Evolutionary conservation across 2,888 invertebrate species (phyloP).

Genomic region (Euzetes globulus): DNA sequence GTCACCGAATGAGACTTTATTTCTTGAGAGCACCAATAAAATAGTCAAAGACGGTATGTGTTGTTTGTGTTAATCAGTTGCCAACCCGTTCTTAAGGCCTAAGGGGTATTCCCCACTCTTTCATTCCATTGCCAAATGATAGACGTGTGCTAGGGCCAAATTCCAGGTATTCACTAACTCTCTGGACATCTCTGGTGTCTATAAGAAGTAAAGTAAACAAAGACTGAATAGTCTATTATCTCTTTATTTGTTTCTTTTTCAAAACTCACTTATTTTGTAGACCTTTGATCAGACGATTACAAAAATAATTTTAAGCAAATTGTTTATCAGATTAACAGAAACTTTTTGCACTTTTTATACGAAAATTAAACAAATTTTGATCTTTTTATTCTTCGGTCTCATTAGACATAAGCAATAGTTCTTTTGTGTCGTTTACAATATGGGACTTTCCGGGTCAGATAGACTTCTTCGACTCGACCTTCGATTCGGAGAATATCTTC

Average conservation of each 20-base stretch:
- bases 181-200: too few species aligned
- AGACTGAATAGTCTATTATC: constrained; percentile 40
- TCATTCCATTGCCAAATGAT: too few species aligned
- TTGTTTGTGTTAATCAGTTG: constrained; percentile 41
- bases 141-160: too few species aligned
- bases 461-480: constrained; percentile 91
- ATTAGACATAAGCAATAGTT: constrained; percentile 74
- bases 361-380: not conserved
- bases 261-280: too few species aligned
- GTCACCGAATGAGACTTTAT: constrained; percentile 98
- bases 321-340: too few species aligned
- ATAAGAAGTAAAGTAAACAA: too few species aligned
- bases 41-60: constrained; percentile 77
- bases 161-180: too few species aligned
- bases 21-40: constrained; percentile 95
- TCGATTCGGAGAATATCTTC: constrained; percentile 93
- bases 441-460: constrained; percentile 99
- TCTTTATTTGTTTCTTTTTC: constrained; percentile 37
- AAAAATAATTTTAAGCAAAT: too few species aligned
- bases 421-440: constrained; percentile 99
- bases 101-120: too few species aligned
- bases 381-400: not conserved
- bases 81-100: not conserved
- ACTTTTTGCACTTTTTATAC: too few species aligned
- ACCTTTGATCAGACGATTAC: too few species aligned